Base-by-base conservation (phyloP, 2,888 invertebrate species). In the Ecdyonurus torrentis region DNA sequence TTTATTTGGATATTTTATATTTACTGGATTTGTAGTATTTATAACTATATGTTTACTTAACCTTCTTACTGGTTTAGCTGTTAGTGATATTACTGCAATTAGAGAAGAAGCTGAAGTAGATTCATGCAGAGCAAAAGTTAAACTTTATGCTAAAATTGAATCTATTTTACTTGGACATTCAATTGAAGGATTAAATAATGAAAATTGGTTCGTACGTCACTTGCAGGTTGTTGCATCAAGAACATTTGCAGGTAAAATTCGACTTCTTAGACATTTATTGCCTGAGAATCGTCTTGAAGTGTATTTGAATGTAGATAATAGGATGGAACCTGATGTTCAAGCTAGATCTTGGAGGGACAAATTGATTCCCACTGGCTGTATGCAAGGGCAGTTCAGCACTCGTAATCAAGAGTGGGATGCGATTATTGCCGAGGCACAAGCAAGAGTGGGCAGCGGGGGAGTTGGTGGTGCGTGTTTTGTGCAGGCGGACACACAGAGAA, bases 31-130 rank as follows among this genome's bases (percentile, higher is more conserved):
- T 70, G 87, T 91, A 2, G 86, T 91, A 70, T 83, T 89, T 74
- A 84, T 91, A 67, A 86, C 89, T 0, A 89, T 91, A 61, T 89
- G 91, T 50, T 74, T 91, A 60, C 84, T 91, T 70, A 91, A 91
- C 75, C 76, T 91, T 52, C 76, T 91, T 1, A 91, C 90, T 70
- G 91, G 91, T 71, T 77, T 91, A 68, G 91, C 91, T 1, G 91
- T 91, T 0, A 89, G 86, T 69, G 91, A 91, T 69, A 91, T 90
- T 0, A 70, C 78, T 71, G 81, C 80, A 65, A 91, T 91, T 64
- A 82, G 87, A 73, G 83, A 83, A 0, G 83, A 89, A 69, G 89
- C 91, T 0, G 89, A 91, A 72, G 76, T 91, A 1, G 86, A 90
- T 1, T 86, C 87, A 0, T 83, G 86, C 65, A 82, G 88, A 62